These are phyloP conservation scores for Thoracochromis brauschi DNA, from an alignment of 2,113 vertebrate genomes.

Conservation along the genomic window DNA sequence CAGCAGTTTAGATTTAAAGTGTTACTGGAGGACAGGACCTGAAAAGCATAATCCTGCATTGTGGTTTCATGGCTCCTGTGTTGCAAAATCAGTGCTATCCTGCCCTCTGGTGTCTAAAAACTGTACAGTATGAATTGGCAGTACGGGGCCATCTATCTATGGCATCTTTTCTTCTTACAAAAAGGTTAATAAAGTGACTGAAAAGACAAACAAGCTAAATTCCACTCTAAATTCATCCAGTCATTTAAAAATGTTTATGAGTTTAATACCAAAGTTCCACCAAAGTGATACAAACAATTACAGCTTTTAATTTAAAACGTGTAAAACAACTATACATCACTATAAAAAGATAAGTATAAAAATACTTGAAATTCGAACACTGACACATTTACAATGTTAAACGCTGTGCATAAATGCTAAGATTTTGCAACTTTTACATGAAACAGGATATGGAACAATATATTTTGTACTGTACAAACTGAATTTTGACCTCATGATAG, in stretches of 20 bases:
- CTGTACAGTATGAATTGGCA: not conserved
- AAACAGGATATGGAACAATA: not conserved
- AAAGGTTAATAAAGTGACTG: not conserved
- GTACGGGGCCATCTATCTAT: rapidly evolving
- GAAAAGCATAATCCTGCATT: slow-evolving; percentile 28
- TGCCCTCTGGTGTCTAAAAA: slow-evolving; percentile 10
- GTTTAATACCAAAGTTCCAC: not conserved
- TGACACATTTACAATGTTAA: not conserved
- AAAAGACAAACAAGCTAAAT: not conserved
- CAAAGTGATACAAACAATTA: not conserved
- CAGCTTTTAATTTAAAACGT: not conserved
- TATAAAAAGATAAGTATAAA: not conserved
- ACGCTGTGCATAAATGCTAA: not conserved
- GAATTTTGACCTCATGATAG: not conserved
- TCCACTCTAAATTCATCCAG: not conserved
- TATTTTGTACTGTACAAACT: not conserved
- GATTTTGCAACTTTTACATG: not conserved
- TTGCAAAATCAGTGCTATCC: not conserved
- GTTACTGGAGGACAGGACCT: slow-evolving; percentile 32
- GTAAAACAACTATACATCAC: rapidly evolving
- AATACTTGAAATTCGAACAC: not conserved
- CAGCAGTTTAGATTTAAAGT: not conserved
- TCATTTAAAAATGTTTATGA: not conserved
- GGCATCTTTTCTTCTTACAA: not conserved
- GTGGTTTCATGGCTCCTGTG: not conserved